Conservation (phyloP, 2,888 invertebrate species). For the Xestia rhomboidea region DNA sequence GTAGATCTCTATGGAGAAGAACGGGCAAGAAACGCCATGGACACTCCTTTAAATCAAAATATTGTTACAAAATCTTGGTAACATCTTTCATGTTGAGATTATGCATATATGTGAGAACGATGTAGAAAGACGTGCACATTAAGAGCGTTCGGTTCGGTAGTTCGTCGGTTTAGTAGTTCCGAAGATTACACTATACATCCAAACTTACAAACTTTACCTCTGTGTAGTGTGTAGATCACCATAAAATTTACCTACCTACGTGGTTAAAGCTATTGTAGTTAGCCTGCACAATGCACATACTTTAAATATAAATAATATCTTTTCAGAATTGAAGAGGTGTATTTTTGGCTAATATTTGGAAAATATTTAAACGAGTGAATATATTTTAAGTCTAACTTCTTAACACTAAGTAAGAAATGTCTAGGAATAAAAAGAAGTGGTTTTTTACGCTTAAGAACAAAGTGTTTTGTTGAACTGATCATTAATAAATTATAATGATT, state of each 20-base stretch:
- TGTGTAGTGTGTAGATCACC: neutral
- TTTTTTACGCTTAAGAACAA: neutral
- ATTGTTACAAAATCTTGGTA: too few relatives aligned
- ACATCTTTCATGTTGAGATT: too few relatives aligned
- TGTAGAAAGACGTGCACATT: too few relatives aligned
- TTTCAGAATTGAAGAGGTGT: neutral
- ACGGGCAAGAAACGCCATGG: too few relatives aligned
- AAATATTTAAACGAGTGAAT: neutral
- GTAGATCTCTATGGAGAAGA: too few relatives aligned
- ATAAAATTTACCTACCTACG: neutral
- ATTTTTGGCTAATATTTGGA: neutral
- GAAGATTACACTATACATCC: neutral
- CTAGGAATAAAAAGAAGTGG: neutral
- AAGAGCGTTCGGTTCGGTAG: too few relatives aligned
- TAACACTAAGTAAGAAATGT: neutral
- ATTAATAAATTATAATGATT: neutral
- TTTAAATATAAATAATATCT: neutral
- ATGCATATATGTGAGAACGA: too few relatives aligned
- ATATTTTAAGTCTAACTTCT: neutral
- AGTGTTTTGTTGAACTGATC: neutral
- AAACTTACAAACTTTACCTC: neutral
- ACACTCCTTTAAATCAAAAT: too few relatives aligned
- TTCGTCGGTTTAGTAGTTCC: neutral
- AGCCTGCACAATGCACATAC: neutral
- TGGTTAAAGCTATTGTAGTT: neutral